Conservation (phyloP, 1,140 invertebrate species). For the Lasaia peninsularis region DNA sequence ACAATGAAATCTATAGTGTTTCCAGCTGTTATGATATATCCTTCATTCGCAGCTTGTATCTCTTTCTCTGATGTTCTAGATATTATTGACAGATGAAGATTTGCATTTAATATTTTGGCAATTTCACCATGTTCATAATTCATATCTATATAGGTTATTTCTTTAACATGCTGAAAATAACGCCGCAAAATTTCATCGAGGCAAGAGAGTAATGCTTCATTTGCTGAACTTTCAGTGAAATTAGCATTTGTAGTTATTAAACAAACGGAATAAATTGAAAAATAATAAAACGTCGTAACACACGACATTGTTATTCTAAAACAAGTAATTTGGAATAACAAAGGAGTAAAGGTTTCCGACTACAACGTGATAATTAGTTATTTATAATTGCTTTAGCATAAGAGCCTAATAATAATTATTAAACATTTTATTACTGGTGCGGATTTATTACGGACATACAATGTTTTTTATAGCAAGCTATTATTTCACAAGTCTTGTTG, state of each 20-base stretch:
- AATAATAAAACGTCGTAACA: not conserved
- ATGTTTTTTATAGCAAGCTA: slow-evolving; percentile 3
- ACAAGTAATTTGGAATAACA: not conserved
- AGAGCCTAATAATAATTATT: not conserved
- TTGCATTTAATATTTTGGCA: not conserved
- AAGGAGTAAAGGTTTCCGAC: not conserved
- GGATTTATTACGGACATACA: not conserved
- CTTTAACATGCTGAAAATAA: not conserved
- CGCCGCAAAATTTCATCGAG: not conserved
- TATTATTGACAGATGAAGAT: not conserved
- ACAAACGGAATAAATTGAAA: not conserved
- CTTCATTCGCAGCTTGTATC: not conserved
- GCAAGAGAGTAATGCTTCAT: not conserved
- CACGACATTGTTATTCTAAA: not conserved
- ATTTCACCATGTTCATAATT: not conserved
- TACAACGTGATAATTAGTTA: not conserved
- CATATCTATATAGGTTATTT: slow-evolving; percentile 3
- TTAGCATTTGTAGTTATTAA: not conserved
- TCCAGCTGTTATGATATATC: slow-evolving; percentile 26
- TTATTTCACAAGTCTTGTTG: too few species aligned
- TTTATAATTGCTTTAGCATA: slow-evolving; percentile 1
- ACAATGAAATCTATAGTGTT: slow-evolving; percentile 15
- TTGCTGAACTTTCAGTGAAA: not conserved
- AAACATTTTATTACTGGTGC: too few species aligned
- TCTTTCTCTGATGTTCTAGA: slow-evolving; percentile 1